phyloP scores from a whole-genome alignment of 2,797 vertebrate species.

The Sarcophilus harrisii region DNA sequence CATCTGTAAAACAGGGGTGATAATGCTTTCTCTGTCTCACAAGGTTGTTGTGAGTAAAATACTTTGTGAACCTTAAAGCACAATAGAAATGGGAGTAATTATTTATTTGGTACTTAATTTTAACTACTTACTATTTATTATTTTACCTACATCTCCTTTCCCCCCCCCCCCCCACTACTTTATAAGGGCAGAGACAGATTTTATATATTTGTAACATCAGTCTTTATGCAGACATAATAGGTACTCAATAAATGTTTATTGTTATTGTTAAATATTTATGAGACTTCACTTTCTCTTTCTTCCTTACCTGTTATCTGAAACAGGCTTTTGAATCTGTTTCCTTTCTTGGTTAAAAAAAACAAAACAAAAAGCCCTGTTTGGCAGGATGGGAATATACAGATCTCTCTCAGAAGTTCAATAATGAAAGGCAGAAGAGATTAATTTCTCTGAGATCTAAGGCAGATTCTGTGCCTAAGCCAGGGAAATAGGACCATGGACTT shows the following conservation, averaged over 20 bases:
- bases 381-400: background rate
- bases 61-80: background rate
- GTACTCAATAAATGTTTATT: constrained; percentile 16
- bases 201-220: background rate
- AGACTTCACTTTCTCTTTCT: background rate
- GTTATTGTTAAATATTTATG: constrained; percentile 27
- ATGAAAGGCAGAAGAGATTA: constrained; percentile 37
- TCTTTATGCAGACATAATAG: background rate
- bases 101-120: background rate
- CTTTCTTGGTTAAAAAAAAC: background rate
- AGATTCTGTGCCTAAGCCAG: background rate
- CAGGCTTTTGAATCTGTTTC: constrained; percentile 14
- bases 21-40: background rate
- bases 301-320: background rate
- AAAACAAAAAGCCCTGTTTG: background rate
- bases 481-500: background rate
- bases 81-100: background rate
- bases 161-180: background rate
- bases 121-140: background rate
- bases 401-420: constrained; percentile 28
- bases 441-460: constrained; percentile 25
- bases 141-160: background rate
- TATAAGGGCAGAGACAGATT: background rate
- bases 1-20: background rate
- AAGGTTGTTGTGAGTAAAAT: background rate